Conservation (phyloP, 2,797 vertebrate species). For the Myoxocephalus aenaeus region DNA sequence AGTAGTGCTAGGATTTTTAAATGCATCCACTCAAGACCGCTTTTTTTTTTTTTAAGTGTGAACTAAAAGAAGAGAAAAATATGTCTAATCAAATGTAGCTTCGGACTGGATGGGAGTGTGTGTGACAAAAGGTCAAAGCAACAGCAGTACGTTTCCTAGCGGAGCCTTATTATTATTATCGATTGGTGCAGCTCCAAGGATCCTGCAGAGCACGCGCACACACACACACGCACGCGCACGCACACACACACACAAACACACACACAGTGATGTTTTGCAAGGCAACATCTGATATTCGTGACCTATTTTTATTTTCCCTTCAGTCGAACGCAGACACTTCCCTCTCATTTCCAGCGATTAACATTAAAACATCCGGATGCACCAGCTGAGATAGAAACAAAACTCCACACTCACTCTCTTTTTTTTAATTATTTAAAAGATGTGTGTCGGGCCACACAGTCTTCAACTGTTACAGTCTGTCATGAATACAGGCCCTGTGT, state of each 20-base stretch:
- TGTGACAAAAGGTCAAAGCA: constrained; percentile 49
- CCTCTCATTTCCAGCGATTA: neutral
- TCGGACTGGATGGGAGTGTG: constrained; percentile 1
- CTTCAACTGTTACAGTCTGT: constrained; percentile 48
- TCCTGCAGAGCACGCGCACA: neutral
- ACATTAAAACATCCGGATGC: constrained; percentile 26
- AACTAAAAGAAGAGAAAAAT: neutral
- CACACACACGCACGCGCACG: constrained; percentile 16
- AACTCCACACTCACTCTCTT: neutral
- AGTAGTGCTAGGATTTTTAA: neutral
- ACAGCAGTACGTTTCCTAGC: constrained; percentile 27
- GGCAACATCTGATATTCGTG: constrained; percentile 38
- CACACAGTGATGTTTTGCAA: constrained; percentile 18
- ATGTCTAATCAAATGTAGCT: neutral
- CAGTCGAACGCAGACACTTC: constrained; percentile 21
- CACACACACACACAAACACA: neutral
- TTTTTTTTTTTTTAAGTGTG: neutral
- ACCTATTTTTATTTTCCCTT: constrained; percentile 37
- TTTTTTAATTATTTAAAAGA: constrained; percentile 1
- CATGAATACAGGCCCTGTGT: constrained; percentile 64
- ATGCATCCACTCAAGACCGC: neutral
- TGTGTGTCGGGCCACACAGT: constrained; percentile 43
- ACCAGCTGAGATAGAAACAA: constrained; percentile 21
- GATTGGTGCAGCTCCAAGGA: constrained; percentile 44
- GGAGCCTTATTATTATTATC: constrained; percentile 53